These are phyloP conservation scores for Dicrurus megarhynchus DNA, from an alignment of 2,113 vertebrate genomes.

Conservation along the genomic window DNA sequence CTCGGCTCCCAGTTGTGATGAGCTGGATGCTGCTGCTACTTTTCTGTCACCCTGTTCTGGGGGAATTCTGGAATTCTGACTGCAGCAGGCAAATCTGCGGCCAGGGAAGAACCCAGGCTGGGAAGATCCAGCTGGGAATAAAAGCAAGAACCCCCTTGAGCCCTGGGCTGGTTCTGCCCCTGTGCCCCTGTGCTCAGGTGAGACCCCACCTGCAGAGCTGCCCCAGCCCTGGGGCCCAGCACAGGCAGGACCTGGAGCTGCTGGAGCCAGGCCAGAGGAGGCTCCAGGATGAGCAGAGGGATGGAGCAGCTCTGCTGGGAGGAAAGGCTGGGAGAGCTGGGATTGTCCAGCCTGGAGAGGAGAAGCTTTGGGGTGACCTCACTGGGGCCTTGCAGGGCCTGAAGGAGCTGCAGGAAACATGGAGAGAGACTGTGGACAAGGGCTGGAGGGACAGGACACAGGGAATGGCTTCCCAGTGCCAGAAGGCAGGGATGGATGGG, in stretches of 20 bases:
- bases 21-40: not conserved
- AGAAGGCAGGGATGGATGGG: not conserved
- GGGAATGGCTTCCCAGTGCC: not conserved
- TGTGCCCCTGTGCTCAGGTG: not conserved
- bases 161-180: not conserved
- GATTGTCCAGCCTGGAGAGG: not conserved
- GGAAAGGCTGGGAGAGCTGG: not conserved
- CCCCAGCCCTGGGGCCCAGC: not conserved
- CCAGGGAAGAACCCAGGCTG: not conserved
- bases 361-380: not conserved
- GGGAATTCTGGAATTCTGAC: not conserved
- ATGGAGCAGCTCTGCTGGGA: not conserved
- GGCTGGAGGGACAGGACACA: not conserved
- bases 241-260: not conserved
- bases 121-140: not conserved
- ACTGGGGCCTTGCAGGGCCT: not conserved
- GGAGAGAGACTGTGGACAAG: not conserved
- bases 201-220: not conserved
- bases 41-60: not conserved
- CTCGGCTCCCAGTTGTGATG: not conserved
- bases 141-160: accelerated
- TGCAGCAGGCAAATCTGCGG: not conserved
- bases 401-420: not conserved
- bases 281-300: not conserved
- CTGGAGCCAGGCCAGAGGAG: not conserved